These are phyloP conservation scores for Corbicula japonica DNA, from an alignment of 2,888 invertebrate genomes.

Conservation along the genomic window DNA sequence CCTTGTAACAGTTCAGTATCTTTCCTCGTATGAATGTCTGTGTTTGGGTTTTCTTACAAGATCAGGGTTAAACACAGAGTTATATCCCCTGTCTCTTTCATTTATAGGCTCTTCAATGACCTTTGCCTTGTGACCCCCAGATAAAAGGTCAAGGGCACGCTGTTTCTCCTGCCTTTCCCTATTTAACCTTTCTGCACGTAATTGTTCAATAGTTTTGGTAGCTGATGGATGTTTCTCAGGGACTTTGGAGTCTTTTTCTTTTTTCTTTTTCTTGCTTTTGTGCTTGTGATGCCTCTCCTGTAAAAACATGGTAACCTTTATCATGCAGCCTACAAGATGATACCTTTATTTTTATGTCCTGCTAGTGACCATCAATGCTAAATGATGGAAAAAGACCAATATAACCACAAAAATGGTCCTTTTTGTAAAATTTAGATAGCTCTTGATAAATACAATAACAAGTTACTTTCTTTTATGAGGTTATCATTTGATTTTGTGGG, in stretches of 20 bases:
- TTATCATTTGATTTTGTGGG: too few species aligned
- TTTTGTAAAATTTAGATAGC: not conserved
- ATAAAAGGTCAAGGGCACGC: conserved; percentile 91
- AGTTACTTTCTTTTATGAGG: too few species aligned
- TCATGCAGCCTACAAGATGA: too few species aligned
- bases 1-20: not conserved
- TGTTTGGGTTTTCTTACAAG: conserved; percentile 82
- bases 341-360: too few species aligned
- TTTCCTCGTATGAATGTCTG: conserved; percentile 25
- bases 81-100: conserved; percentile 93
- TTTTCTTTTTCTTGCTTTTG: conserved; percentile 78
- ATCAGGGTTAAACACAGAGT: conserved; percentile 97
- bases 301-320: too few species aligned
- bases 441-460: not conserved
- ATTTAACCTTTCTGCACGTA: conserved; percentile 92
- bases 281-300: conserved; percentile 72
- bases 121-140: conserved; percentile 88
- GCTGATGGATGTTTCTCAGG: conserved; percentile 73
- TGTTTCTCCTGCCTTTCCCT: conserved; percentile 93
- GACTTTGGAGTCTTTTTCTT: conserved; percentile 79
- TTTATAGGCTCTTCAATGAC: conserved; percentile 55
- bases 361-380: too few species aligned
- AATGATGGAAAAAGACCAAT: too few species aligned
- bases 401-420: not conserved
- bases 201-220: conserved; percentile 88